Base-by-base conservation (phyloP, 1,140 invertebrate species). In the Holotrichia oblita region DNA sequence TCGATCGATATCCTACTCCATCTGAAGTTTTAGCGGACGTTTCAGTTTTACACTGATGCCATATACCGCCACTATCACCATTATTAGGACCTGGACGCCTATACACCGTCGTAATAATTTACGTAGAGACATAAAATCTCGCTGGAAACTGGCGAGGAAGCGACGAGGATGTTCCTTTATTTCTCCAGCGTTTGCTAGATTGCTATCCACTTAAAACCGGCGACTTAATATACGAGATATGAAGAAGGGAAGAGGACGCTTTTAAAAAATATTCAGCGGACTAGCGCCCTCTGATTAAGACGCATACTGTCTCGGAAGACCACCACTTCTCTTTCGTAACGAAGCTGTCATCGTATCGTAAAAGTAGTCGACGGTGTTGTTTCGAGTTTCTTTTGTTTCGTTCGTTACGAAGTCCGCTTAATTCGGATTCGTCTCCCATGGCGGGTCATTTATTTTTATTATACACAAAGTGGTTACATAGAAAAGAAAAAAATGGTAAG, bases 361-460 rank as follows among this genome's bases (percentile, higher is more conserved):
- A 4, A 34, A 34, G 10, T 55, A 55, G 42, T 44, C 42, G 27
- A 10, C 42, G 42, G 42, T 17, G 48, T 17, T 17, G 14, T 55
- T 55, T n/a, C 17, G 1, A 14, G 44, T 17, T 55, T 14, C 17
- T 55, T 17, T 55, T 55, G 6, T 55, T 55, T 55, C 48, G 48
- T 55, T 55, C 48, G 14, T 55, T 55, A 55, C 48, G 12, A 17
- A 55, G 48, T 55, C 17, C 48, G 48, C 48, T 55, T 55, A 55
- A 55, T 55, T 55, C 17, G 14, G 14, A 55, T 17, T 55, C n/a
- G 48, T 55, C 14, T 55, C 48, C 14, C 48, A 34, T 17, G 48
- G 12, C 48, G 14, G 14, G 14, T 55, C 48, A 55, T 55, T 55
- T 55, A 55, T 55, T 55, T 55, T 55, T 55, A 55, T 55, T 17